Evolutionary conservation across 2,113 vertebrate species (phyloP).

Genomic region (Oryctolagus cuniculus): DNA sequence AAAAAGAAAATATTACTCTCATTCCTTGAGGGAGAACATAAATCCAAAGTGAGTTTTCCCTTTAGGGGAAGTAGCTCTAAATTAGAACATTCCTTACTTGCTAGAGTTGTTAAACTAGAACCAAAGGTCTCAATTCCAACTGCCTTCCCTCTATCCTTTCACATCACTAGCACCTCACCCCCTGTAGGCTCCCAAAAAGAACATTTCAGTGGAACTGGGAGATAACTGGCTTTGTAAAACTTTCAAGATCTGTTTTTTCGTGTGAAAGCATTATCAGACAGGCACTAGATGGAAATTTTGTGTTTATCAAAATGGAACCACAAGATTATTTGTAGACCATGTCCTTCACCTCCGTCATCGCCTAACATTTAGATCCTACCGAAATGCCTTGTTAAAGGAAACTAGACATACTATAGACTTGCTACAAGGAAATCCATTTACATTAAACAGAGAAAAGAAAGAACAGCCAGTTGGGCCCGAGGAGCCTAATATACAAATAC

Average conservation of each 20-base stretch:
- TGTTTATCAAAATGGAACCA: neutral
- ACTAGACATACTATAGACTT: neutral
- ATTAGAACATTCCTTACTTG: constrained; percentile 17
- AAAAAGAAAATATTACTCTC: constrained; percentile 40
- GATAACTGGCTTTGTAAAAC: constrained; percentile 35
- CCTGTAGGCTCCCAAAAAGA: neutral
- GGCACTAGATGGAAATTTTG: neutral
- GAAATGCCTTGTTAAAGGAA: constrained; percentile 36
- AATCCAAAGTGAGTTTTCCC: constrained; percentile 26
- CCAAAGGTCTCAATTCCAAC: constrained; percentile 50
- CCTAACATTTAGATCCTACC: neutral
- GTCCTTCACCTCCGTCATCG: constrained; percentile 36
- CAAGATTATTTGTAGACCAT: neutral
- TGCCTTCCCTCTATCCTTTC: constrained; percentile 16
- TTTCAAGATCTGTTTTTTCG: neutral
- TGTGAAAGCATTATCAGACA: neutral
- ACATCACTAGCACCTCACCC: neutral
- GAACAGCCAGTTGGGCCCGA: neutral
- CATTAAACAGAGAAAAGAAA: constrained; percentile 30
- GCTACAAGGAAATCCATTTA: constrained; percentile 25
- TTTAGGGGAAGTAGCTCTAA: constrained; percentile 27
- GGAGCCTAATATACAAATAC: constrained; percentile 6
- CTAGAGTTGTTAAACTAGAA: constrained; percentile 39
- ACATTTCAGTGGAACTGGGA: neutral
- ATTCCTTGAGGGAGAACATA: constrained; percentile 49